Base-by-base conservation (phyloP, 2,113 vertebrate genomes). In the Stegostoma tigrinum region DNA sequence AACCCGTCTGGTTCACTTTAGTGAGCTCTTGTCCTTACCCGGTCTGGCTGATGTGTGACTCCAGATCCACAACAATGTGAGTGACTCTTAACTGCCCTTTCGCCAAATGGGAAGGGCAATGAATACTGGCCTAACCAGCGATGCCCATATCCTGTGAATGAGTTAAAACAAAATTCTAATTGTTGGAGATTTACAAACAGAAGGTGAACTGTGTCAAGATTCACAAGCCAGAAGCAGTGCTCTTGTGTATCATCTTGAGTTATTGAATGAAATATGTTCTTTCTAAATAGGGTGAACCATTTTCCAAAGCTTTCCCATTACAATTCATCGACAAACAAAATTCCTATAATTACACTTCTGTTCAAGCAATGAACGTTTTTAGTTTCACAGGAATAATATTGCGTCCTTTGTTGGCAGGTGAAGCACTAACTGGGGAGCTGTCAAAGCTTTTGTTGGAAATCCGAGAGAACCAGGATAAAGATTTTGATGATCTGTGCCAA, bases 361-460 rank as follows among this genome's bases (percentile, higher is more conserved):
- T 95, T 52, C 70, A 95, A 52, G 68, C 45, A 15, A 48, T 72
- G 94, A 95, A 52, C 45, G 17, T 72, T 45, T 95, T 95, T 27
- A 30, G 27, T 72, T 95, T 30, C 27, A 52, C 66, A 72, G 45
- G 94, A 75, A 95, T 95, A 52, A 70, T 93, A 48, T 48, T 72
- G 67, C 68, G 52, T 96, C 96, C 96, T 96, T 66, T 96, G 96
- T 96, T 97, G 96, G 95, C 97, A 99, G 99, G 98, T 97, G 99
- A 99, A 96, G 98, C 98, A n/a, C 98, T 99, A 97, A 99, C 98
- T 48, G 98, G 98, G 67, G 99, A 99, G 96, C 97, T 99, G 96
- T 99, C 99, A 96, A 99, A 99, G 97, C 98, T 99, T 96, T 98
- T 99, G 97, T 98, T 98, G 96, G 99, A 99, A 98, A 99, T 99